phyloP scores from a whole-genome alignment of 2,888 invertebrate species.

The Eilema griseolum region DNA sequence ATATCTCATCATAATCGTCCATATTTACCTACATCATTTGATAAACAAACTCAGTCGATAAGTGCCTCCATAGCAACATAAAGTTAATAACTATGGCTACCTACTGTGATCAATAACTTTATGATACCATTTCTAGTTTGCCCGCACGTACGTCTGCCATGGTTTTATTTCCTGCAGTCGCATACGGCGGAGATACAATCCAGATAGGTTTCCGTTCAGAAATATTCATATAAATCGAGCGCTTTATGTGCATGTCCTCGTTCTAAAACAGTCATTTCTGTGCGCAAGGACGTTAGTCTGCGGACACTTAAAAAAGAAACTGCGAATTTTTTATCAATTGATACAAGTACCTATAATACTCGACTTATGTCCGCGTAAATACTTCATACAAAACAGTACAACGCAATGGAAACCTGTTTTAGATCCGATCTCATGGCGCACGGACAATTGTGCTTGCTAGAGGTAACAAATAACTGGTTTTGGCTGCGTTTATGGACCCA shows the following conservation, averaged over 20 bases:
- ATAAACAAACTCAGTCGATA: not conserved
- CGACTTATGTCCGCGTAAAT: slow-evolving; percentile 48
- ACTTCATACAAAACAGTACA: slow-evolving; percentile 45
- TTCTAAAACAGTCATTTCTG: slow-evolving; percentile 66
- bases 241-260: slow-evolving; percentile 57
- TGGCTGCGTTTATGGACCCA: slow-evolving; percentile 61
- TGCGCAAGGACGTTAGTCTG: slow-evolving; percentile 50
- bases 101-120: not conserved
- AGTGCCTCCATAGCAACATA: not conserved
- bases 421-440: slow-evolving; percentile 54
- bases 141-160: slow-evolving; percentile 53
- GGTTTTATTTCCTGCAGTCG: slow-evolving; percentile 63
- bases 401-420: slow-evolving; percentile 53
- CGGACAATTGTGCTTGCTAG: slow-evolving; percentile 52
- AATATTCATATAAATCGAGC: slow-evolving; percentile 57
- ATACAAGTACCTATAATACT: slow-evolving; percentile 53
- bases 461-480: slow-evolving; percentile 74
- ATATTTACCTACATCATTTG: not conserved
- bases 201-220: slow-evolving; percentile 65
- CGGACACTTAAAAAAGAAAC: slow-evolving; percentile 15
- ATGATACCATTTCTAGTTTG: slow-evolving; percentile 41
- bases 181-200: slow-evolving; percentile 65
- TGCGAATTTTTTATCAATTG: slow-evolving; percentile 54
- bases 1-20: not conserved
- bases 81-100: not conserved